Evolutionary conservation across 64 coral and sea anemone species (phyloP).

Genomic region (Anthopleura sola): DNA sequence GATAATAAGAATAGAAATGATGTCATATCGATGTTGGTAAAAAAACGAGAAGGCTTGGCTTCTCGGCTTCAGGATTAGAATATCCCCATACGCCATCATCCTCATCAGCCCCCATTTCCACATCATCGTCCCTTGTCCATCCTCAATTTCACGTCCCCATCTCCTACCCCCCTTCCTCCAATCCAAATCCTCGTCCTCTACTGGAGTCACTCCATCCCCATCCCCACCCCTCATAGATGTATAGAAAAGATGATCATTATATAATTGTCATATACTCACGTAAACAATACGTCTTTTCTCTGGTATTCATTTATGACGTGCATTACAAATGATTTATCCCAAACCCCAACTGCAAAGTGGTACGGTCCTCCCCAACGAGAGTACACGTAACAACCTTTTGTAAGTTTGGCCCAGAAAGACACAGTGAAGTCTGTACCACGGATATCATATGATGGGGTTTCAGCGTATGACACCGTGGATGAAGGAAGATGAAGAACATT

Average conservation of each 20-base stretch:
- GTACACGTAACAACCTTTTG: neutral
- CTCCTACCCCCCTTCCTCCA: no score
- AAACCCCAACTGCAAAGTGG: neutral
- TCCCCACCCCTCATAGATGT: no score
- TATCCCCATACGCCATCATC: no score
- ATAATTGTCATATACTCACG: neutral
- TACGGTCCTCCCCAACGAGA: neutral
- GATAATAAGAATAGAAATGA: neutral
- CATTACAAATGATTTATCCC: neutral
- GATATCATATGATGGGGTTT: neutral
- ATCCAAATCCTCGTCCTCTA: no score
- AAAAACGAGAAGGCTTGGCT: no score
- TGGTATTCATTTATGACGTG: neutral
- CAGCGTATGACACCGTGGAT: neutral
- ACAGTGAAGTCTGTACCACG: neutral
- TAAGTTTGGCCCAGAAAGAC: neutral
- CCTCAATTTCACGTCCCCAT: no score
- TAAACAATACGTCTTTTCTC: neutral
- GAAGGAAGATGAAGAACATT: neutral
- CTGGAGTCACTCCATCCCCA: no score
- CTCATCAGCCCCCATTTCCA: no score
- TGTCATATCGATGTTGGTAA: no score
- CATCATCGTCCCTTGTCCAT: no score
- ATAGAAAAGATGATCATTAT: no score
- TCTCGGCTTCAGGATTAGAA: no score